Evolutionary conservation across 2,113 vertebrate genomes (phyloP).

Genomic region (Budorcas taxicolor): DNA sequence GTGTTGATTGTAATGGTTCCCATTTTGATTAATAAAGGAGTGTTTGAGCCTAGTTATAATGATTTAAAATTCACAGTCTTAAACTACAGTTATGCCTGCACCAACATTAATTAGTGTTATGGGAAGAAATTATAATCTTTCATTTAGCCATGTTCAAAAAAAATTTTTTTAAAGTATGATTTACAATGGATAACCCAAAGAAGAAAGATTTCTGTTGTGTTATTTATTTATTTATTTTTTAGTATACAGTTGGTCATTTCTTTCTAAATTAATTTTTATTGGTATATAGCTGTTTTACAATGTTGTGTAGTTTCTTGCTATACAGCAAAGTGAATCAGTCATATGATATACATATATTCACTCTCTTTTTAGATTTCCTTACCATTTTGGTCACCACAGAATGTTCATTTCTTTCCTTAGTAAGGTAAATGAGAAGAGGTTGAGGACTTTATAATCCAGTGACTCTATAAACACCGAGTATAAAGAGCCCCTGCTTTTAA

Average conservation of each 20-base stretch:
- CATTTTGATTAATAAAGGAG: neutral
- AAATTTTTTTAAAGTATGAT: neutral
- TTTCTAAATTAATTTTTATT: neutral
- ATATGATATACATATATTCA: neutral
- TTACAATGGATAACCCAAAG: neutral
- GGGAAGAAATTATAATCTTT: neutral
- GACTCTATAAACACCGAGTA: neutral
- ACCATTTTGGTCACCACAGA: neutral
- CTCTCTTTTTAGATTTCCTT: neutral
- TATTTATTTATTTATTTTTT: neutral
- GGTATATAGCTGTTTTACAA: neutral
- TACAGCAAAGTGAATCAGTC: neutral
- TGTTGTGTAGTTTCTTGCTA: neutral
- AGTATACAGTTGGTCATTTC: neutral
- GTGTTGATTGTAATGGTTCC: neutral
- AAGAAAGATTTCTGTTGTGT: neutral
- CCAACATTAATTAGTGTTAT: neutral
- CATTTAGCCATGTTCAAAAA: neutral
- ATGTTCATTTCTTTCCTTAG: neutral
- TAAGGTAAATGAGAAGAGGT: neutral
- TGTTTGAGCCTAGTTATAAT: neutral
- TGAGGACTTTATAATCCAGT: neutral
- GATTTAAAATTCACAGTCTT: neutral
- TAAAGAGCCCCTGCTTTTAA: neutral
- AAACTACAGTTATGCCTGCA: neutral